Percentiles rank a stretch among this genome's conserved stretches.
phyloP scores from a whole-genome alignment of 2,797 vertebrate species.

The Bufotes viridis region DNA sequence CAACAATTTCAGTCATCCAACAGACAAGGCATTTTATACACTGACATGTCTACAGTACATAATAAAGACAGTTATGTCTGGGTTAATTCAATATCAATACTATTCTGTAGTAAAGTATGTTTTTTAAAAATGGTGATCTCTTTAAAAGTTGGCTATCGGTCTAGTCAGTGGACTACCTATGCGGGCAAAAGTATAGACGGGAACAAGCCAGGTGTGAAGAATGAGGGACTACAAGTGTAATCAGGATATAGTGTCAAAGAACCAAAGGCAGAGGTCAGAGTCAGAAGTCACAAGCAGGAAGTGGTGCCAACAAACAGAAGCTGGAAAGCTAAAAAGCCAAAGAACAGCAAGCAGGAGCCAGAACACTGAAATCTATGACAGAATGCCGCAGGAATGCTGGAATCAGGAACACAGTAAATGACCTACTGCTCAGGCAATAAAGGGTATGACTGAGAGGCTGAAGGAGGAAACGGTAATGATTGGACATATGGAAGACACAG shows the following conservation, averaged over 20 bases:
- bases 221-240: background rate
- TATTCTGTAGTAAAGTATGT: no score
- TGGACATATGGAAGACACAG: background rate
- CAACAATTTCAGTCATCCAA: no score
- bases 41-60: no score
- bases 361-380: background rate
- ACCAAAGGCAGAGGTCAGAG: background rate
- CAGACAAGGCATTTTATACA: no score
- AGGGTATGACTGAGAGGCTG: background rate
- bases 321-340: conserved; percentile 2
- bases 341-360: background rate
- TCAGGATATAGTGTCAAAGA: background rate
- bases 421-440: background rate
- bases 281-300: background rate
- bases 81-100: no score
- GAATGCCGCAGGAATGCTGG: background rate
- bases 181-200: background rate
- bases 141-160: background rate
- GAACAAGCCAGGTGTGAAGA: background rate
- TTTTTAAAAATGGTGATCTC: background rate
- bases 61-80: no score
- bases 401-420: background rate
- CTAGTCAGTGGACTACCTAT: background rate
- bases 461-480: background rate
- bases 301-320: conserved; percentile 7